Conservation (phyloP, 2,113 vertebrate species). For the Semicossyphus pulcher region DNA sequence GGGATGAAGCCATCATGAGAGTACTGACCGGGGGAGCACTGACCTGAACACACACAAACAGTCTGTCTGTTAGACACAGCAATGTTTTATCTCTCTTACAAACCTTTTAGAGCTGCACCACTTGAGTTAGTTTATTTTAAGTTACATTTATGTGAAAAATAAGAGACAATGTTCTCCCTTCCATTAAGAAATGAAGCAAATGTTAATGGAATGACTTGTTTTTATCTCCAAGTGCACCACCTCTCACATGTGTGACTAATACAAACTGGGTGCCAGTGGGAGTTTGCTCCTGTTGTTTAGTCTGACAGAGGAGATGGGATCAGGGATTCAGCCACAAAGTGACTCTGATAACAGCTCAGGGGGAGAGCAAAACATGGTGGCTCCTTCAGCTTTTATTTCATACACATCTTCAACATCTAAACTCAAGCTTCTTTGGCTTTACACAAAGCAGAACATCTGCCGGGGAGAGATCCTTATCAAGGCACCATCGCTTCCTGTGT, state of each 20-base stretch:
- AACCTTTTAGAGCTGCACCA: not conserved
- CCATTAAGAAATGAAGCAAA: constrained; percentile 1
- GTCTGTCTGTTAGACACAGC: not conserved
- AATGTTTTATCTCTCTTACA: not conserved
- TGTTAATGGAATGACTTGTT: constrained; percentile 30
- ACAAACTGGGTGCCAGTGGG: constrained; percentile 64
- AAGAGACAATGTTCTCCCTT: constrained; percentile 20
- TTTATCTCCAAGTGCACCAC: constrained; percentile 53
- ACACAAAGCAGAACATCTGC: constrained; percentile 75
- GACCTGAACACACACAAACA: constrained; percentile 81
- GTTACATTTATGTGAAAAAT: not conserved
- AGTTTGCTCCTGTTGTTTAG: constrained; percentile 78
- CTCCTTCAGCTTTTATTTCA: constrained; percentile 65
- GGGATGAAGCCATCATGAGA: constrained; percentile 92
- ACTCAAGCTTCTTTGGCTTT: constrained; percentile 59
- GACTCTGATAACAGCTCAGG: constrained; percentile 72
- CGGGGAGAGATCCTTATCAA: constrained; percentile 76
- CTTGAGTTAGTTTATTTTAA: not conserved
- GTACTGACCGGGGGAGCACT: constrained; percentile 91
- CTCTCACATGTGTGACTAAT: constrained; percentile 61
- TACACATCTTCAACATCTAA: constrained; percentile 67
- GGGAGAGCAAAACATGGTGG: constrained; percentile 77
- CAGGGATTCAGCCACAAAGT: constrained; percentile 59
- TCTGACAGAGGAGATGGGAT: constrained; percentile 78
- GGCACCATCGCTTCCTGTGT: constrained; percentile 72